Evolutionary conservation across 2,888 invertebrate species (phyloP).

Genomic region (Harmothoe impar): DNA sequence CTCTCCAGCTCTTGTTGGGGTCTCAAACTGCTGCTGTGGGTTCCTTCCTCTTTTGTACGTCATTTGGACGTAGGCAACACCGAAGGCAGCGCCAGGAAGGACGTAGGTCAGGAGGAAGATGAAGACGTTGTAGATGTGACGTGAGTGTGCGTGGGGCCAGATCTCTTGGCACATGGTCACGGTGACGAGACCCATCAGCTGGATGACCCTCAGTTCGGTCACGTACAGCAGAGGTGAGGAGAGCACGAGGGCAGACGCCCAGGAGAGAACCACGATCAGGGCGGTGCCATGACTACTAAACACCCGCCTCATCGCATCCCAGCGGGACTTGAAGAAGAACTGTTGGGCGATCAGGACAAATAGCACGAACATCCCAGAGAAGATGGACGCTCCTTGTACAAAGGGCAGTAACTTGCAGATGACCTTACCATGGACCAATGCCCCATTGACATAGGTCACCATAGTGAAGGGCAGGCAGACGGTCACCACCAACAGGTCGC

Average conservation of each 20-base stretch:
- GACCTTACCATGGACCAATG: not conserved
- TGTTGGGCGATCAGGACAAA: not conserved
- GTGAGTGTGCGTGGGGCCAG: not conserved
- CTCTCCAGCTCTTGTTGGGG: not conserved
- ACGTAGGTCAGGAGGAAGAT: conserved; percentile 7
- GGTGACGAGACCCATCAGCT: conserved; percentile 36
- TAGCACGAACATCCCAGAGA: conserved; percentile 14
- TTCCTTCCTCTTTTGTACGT: not conserved
- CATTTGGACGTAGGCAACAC: not conserved
- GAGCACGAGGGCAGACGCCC: not conserved
- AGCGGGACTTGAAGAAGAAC: not conserved
- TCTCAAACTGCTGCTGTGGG: too few relatives aligned
- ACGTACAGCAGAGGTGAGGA: conserved; percentile 38
- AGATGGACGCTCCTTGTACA: not conserved
- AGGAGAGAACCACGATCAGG: not conserved
- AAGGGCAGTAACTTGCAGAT: conserved; percentile 40
- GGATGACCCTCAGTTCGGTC: not conserved
- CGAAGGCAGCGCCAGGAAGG: not conserved
- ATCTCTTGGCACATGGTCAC: conserved; percentile 32
- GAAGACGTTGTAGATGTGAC: conserved; percentile 18
- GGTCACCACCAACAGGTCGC: not conserved
- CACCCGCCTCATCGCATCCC: not conserved
- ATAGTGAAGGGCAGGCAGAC: conserved; percentile 36
- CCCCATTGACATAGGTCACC: not conserved
- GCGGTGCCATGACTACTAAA: not conserved